Evolutionary conservation across 2,888 invertebrate species (phyloP), one percentile per base, ranked within the genome.

Genomic region (Andrena bucephala): DNA sequence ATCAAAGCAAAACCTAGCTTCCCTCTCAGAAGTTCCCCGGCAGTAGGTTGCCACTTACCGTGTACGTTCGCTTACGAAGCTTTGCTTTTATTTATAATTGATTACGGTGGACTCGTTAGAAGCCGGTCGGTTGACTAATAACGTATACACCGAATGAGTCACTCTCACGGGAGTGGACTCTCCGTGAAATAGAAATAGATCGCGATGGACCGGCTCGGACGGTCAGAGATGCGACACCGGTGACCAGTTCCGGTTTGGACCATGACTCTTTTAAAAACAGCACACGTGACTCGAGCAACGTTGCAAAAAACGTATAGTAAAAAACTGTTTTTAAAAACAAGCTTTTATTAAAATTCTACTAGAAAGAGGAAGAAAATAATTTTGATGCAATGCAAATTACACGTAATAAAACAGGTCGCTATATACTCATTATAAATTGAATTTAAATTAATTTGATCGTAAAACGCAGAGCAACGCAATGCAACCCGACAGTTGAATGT

Each of bases 171-270:
- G 81, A 87, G 90, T 84, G 86, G 87, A 86, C 87, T 85, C 83
- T 89, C 85, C 83, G 87, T 82, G 89, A 90, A 88, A 89, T 90
- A 90, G 90, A 90, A 90, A 90, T 90, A 90, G 90, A 90, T 87
- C 75, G 84, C 85, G 83, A 89, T 85, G 87, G 84, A 82, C 85
- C 89, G 81, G 79, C 87, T 79, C 84, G 86, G 74, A 81, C 79
- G 73, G 86, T 80, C 85, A 81, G 77, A 87, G 77, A 84, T 60
- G 81, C 75, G 79, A 68, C 76, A 69, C 77, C 66, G 72, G 75
- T 65, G 72, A 79, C 79, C 72, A 67, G 78, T 87, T 87, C 87
- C 85, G 83, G 85, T 85, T 83, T 85, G 31, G 42, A 62, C 74
- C 62, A 57, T 70, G 63, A 69, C 68, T 65, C 72, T 83, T 83